Conservation (phyloP, 2,797 vertebrate species). For the Linurgus olivaceus region DNA sequence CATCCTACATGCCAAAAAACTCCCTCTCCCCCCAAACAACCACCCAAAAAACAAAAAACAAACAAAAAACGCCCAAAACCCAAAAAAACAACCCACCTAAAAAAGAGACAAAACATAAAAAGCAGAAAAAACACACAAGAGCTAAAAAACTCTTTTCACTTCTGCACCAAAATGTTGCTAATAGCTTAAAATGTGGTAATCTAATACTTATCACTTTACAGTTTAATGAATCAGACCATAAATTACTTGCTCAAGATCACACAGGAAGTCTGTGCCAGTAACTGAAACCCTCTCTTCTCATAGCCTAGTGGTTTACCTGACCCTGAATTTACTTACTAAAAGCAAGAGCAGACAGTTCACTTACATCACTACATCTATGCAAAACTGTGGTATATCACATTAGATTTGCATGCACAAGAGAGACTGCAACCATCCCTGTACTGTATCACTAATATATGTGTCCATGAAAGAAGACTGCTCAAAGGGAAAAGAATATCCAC, state of each 20-base stretch:
- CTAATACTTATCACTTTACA: neutral
- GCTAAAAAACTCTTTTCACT: neutral
- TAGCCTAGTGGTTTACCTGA: neutral
- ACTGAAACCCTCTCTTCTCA: neutral
- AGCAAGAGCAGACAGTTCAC: neutral
- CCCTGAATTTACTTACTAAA: neutral
- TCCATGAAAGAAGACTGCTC: neutral
- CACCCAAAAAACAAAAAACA: too few relatives aligned
- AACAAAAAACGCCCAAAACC: neutral
- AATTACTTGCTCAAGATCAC: neutral
- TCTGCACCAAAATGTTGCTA: neutral
- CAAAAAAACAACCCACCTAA: neutral
- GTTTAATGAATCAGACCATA: neutral
- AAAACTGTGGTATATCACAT: neutral
- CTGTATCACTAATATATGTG: neutral
- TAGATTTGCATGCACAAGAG: neutral
- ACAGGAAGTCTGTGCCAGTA: neutral
- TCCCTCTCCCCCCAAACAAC: accelerated
- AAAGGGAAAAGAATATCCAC: neutral
- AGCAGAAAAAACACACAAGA: neutral
- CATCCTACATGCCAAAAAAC: neutral
- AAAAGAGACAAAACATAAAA: neutral
- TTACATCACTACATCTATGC: neutral
- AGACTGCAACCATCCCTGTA: neutral
- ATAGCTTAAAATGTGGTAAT: neutral